Conservation (phyloP, 2,888 invertebrate species). For the Dioctria linearis region DNA sequence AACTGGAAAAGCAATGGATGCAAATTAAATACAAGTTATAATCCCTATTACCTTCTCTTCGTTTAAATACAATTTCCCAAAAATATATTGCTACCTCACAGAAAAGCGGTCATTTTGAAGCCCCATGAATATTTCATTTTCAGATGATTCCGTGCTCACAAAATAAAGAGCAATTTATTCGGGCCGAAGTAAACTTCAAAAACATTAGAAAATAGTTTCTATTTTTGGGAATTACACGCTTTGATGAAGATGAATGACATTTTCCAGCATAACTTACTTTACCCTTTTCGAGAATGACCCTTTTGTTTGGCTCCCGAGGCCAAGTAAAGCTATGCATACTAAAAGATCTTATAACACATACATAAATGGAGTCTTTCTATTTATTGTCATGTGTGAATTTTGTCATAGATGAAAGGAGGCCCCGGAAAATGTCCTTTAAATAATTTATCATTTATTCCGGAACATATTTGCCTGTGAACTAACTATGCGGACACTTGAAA, state of each 20-base stretch:
- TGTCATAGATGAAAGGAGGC: conserved; percentile 15
- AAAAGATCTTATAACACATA: conserved; percentile 45
- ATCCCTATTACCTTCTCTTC: background rate
- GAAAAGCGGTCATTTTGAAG: conserved; percentile 5
- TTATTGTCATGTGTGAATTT: conserved; percentile 33
- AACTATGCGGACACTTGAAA: background rate
- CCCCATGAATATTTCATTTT: conserved; percentile 31
- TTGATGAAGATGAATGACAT: conserved; percentile 44
- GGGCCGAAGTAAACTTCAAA: conserved; percentile 15
- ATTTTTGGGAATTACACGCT: conserved; percentile 41
- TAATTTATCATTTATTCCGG: conserved; percentile 39
- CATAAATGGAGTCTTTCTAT: conserved; percentile 15
- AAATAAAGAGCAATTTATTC: conserved; percentile 7
- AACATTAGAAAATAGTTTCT: conserved; percentile 42
- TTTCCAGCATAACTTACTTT: conserved; percentile 28
- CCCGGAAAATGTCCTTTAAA: conserved; percentile 38
- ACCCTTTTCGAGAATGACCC: conserved; percentile 38
- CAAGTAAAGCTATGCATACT: conserved; percentile 43
- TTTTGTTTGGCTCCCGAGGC: conserved; percentile 18
- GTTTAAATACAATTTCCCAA: background rate
- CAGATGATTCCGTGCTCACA: background rate
- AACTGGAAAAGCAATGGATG: background rate
- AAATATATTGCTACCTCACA: background rate
- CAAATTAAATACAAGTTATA: background rate
- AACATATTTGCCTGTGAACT: conserved; percentile 20